Evolutionary conservation across 2,797 vertebrate species (phyloP).

Genomic region (Ceryle rudis): DNA sequence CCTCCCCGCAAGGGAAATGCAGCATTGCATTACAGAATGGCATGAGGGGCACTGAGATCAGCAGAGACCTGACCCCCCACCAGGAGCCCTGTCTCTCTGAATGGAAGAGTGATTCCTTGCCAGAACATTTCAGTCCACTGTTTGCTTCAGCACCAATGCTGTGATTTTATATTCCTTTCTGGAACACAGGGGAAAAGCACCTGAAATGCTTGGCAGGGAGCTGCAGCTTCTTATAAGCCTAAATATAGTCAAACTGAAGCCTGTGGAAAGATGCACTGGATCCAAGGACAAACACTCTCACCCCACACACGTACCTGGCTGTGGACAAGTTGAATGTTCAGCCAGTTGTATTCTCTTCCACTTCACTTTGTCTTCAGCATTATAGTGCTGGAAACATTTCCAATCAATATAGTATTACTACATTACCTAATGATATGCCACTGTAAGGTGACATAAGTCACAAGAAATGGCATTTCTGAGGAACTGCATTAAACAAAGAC

Average conservation of each 20-base stretch:
- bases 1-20: neutral
- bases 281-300: neutral
- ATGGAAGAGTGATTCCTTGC: neutral
- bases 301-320: neutral
- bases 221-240: neutral
- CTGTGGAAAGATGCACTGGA: neutral
- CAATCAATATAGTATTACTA: rapidly evolving
- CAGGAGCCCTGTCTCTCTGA: neutral
- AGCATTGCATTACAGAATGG: conserved; percentile 32
- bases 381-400: neutral
- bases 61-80: neutral
- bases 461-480: neutral
- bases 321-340: neutral
- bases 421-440: neutral
- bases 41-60: neutral
- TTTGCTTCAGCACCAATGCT: rapidly evolving
- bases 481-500: neutral
- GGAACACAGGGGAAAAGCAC: neutral
- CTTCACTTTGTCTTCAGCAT: neutral
- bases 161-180: neutral
- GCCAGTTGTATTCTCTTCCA: neutral
- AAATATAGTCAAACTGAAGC: neutral
- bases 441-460: neutral
- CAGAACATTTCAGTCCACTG: rapidly evolving
- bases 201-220: neutral